These are phyloP conservation scores for Parnassius smintheus DNA, from an alignment of 2,888 invertebrate genomes.

Conservation along the genomic window DNA sequence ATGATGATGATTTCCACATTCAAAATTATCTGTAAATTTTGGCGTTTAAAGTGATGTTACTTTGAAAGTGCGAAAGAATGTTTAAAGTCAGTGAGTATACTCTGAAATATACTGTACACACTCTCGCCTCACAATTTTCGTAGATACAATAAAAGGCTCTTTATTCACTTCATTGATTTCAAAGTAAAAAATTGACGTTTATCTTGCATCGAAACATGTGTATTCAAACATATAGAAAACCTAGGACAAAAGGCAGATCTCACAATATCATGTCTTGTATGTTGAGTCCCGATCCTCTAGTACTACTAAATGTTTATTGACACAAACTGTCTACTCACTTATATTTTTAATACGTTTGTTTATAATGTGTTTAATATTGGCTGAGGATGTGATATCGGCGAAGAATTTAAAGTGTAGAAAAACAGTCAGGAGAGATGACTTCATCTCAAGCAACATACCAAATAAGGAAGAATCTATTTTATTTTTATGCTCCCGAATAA, in stretches of 20 bases:
- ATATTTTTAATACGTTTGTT: too few species aligned
- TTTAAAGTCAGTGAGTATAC: background rate
- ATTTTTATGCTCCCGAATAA: too few species aligned
- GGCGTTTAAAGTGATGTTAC: background rate
- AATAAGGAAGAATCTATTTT: too few species aligned
- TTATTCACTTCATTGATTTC: background rate
- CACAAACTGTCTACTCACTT: too few species aligned
- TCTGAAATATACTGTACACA: background rate
- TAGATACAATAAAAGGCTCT: background rate
- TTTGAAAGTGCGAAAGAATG: background rate
- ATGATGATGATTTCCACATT: background rate
- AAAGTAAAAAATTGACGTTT: background rate
- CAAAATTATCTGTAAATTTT: background rate
- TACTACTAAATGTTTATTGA: background rate
- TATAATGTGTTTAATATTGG: too few species aligned
- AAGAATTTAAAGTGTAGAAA: too few species aligned
- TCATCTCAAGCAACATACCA: too few species aligned
- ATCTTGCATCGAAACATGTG: background rate
- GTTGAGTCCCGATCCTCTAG: background rate
- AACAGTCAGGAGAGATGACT: too few species aligned
- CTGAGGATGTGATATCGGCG: too few species aligned
- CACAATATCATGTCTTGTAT: background rate
- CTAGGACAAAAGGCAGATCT: background rate
- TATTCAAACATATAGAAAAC: background rate
- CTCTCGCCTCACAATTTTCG: background rate